Evolutionary conservation across 2,888 invertebrate species (phyloP), one percentile per base, ranked within the genome.

Genomic region (Spisula subtruncata): DNA sequence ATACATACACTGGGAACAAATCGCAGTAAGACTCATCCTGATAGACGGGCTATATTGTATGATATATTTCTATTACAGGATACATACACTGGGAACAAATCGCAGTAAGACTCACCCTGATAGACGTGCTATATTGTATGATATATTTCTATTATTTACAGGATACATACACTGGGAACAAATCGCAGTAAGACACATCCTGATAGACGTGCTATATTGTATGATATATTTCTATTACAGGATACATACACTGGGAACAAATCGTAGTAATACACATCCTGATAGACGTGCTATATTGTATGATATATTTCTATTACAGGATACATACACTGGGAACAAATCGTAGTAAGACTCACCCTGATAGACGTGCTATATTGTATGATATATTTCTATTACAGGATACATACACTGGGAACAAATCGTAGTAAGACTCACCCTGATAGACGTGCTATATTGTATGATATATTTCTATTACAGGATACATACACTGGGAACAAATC

Each of bases 251-350:
- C 98, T 99, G 93, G 99, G 99, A n/a, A 98, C 98, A 96, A 97
- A 98, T 83, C 97, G 98, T 41, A 97, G 98, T 0, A 97, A 98
- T 91, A 97, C 98, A 89, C 99, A 99, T 96, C 99, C 99, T 0
- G 99, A 99, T 96, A 98, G 98, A 0, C 97, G 99, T 93, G 99
- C 99, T 0, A 98, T 99, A 92, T 98, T 99, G 96, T 99, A 98
- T 96, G 99, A 99, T n/a, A n/a, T n/a, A n/a, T n/a, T n/a, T n/a
- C n/a, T n/a, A n/a, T n/a, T n/a, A n/a, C n/a, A n/a, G n/a, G n/a
- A n/a, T n/a, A n/a, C 99, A 99, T 96, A 97, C 98, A 0, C 98
- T 99, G 93, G 99, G 99, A n/a, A 98, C 98, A 96, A 97, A 98
- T 83, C 97, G 98, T 41, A 97, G 98, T 0, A 97, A 98, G 91